These are phyloP conservation scores for Menidia menidia DNA, from an alignment of 2,797 vertebrate species.

Conservation along the genomic window DNA sequence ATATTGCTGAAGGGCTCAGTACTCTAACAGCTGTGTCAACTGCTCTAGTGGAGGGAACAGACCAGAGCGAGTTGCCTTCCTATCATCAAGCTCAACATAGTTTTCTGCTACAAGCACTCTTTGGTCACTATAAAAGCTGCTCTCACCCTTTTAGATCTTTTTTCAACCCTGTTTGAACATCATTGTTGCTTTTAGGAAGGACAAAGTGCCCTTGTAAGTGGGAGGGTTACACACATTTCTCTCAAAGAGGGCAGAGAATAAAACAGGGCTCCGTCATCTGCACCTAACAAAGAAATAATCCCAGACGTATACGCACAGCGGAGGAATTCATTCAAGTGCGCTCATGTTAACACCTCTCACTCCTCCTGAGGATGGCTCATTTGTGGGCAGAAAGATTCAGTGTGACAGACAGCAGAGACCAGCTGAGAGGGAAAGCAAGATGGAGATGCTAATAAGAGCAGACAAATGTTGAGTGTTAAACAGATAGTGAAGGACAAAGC, in stretches of 20 bases:
- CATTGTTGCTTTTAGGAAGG: slow-evolving; percentile 19
- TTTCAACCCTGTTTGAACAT: slow-evolving; percentile 17
- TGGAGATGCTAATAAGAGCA: slow-evolving; percentile 45
- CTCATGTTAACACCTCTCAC: slow-evolving; percentile 40
- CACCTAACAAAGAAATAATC: slow-evolving; percentile 14
- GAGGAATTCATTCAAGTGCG: slow-evolving; percentile 10
- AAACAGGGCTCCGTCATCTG: slow-evolving; percentile 3
- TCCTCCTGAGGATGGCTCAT: slow-evolving; percentile 45
- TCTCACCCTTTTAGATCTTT: neutral
- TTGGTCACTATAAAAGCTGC: neutral
- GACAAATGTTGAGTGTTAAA: slow-evolving; percentile 61
- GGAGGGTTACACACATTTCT: slow-evolving; percentile 5
- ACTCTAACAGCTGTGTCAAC: slow-evolving; percentile 2
- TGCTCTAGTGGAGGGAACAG: slow-evolving; percentile 10
- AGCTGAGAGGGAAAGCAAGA: slow-evolving; percentile 44
- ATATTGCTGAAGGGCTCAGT: slow-evolving; percentile 1
- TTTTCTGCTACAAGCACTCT: neutral
- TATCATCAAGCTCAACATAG: slow-evolving; percentile 5
- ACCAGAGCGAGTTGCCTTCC: slow-evolving; percentile 16
- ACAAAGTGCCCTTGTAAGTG: slow-evolving; percentile 18
- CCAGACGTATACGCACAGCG: slow-evolving; percentile 13
- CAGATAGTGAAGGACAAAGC: slow-evolving; percentile 62
- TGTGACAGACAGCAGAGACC: slow-evolving; percentile 58
- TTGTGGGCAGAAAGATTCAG: slow-evolving; percentile 49
- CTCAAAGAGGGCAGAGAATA: slow-evolving; percentile 28